Evolutionary conservation across 1,140 invertebrate genomes (phyloP), one percentile per base, ranked within the genome.

Genomic region (Venustaconcha ellipsiformis): DNA sequence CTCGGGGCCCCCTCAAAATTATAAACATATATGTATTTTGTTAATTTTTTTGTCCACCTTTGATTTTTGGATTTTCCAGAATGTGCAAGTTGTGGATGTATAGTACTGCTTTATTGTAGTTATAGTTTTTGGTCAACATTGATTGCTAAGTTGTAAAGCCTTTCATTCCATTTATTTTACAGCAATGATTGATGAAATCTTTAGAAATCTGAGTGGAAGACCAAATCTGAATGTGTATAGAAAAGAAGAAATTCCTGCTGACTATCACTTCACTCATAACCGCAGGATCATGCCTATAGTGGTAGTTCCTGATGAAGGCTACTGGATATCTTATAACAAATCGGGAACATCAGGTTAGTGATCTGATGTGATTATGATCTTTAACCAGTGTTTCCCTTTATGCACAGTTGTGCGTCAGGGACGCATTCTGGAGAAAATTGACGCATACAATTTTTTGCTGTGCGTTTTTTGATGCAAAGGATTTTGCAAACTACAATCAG

Each of bases 261-360:
- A 83, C 23, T 89, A 82, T 71, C 89, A 90, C 67, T 86, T 84
- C 73, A 87, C 83, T 69, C 67, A 88, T 62, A 87, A 89, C 58
- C 72, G 80, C 13, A 72, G 89, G 59, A 86, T 87, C n/a, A 74
- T 79, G 30, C 85, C 87, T 15, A 82, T 90, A 30, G 23, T 90
- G 13, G 14, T 89, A 13, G 81, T 88, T 13, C 80, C 88, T 14
- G 86, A 89, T 17, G 77, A 82, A 55, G 78, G 78, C 57, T 84
- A 83, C 70, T 78, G 78, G 26, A 55, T 81, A 8, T 58, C 48
- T n/a, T 67, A 77, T 58, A 80, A 82, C 72, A 73, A 66, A 23
- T 74, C 78, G 37, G 14, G 23, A 17, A 63, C 58, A 14, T 17
- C 59, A 66, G 58, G 62, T 67, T 23, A 23, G 23, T 23, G 23